Base-by-base conservation (phyloP, 2,888 invertebrate species). In the Dolomedes plantarius region DNA sequence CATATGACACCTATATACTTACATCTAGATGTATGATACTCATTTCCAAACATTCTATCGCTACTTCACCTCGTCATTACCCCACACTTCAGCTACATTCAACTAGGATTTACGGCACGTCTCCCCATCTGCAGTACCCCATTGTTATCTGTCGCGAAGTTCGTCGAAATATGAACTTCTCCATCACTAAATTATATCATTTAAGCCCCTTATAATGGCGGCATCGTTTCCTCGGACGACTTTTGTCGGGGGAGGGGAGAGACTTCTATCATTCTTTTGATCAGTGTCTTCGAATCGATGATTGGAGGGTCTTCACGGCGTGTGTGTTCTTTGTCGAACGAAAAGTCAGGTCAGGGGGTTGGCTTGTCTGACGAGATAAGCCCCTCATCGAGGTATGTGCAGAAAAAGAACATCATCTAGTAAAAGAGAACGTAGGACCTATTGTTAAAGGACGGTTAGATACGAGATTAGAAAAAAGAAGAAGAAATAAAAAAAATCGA, bases 361-460 rank as follows among this genome's bases (percentile, higher is more conserved):
- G 23, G 56, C 56, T 56, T 56, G 56, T 56, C 56, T 56, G 56
- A 56, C 56, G 11, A 23, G 56, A 56, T 56, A 56, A 56, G 56
- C 23, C 11, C 56, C 56, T 19, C 1, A 5, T 19, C 56, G 3
- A 56, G 23, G 1, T 23, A 23, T 5, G 23, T 9, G 9, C 36
- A 9, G 36, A 23, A 56, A 46, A 46, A 46, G 56, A 56, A 23
- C 23, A 56, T 23, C 56, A 23, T n/a, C n/a, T n/a, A 6, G 16
- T 23, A 56, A 23, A 23, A n/a, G 16, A 56, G 16, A 19, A 16
- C 23, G 3, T 56, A 23, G 11, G 19, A 11, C 56, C 5, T n/a
- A 56, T 56, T 56, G 56, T 56, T 56, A 56, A 56, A 19, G 56
- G 56, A 56, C 56, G 2, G 23, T 56, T 23, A 23, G 56, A 23